Percentiles rank a stretch among this genome's conserved stretches.
Evolutionary conservation across 2,888 invertebrate species (phyloP).

Genomic region (Lepidochrysops patricia): DNA sequence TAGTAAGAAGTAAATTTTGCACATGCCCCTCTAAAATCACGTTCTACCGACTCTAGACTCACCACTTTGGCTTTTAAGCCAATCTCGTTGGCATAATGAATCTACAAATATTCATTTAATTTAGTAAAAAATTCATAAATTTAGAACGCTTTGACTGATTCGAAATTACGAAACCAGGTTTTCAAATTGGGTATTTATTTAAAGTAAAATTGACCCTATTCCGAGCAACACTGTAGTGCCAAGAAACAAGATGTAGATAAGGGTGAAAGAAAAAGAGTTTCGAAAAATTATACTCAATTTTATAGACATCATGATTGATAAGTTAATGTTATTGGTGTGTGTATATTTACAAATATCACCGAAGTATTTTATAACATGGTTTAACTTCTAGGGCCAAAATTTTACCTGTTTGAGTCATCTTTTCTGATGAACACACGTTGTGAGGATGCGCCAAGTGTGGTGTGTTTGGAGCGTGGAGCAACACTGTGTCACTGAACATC

Average conservation of each 20-base stretch:
- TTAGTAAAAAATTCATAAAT: constrained; percentile 11
- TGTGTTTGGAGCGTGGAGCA: constrained; percentile 75
- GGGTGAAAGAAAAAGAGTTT: too few species aligned
- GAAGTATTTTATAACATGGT: background rate
- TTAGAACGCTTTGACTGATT: background rate
- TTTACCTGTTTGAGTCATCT: constrained; percentile 89
- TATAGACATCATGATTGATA: too few species aligned
- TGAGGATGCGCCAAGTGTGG: constrained; percentile 52
- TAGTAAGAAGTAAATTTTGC: constrained; percentile 39
- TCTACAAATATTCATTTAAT: constrained; percentile 58
- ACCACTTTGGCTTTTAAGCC: constrained; percentile 72
- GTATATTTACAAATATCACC: too few species aligned
- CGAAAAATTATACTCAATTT: too few species aligned
- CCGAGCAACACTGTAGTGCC: too few species aligned
- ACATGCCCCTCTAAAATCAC: constrained; percentile 60
- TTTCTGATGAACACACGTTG: constrained; percentile 86
- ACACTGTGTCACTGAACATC: constrained; percentile 90
- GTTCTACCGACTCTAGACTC: constrained; percentile 69
- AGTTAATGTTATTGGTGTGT: too few species aligned
- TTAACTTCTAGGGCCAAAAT: constrained; percentile 12
- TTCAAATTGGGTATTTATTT: too few species aligned
- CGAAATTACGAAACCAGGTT: background rate
- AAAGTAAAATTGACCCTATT: too few species aligned
- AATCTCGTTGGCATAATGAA: constrained; percentile 72
- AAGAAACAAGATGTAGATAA: too few species aligned